Percentiles rank a stretch among this genome's conserved stretches.
These are phyloP conservation scores for Numida meleagris DNA, from an alignment of 2,113 vertebrate species.

Conservation along the genomic window DNA sequence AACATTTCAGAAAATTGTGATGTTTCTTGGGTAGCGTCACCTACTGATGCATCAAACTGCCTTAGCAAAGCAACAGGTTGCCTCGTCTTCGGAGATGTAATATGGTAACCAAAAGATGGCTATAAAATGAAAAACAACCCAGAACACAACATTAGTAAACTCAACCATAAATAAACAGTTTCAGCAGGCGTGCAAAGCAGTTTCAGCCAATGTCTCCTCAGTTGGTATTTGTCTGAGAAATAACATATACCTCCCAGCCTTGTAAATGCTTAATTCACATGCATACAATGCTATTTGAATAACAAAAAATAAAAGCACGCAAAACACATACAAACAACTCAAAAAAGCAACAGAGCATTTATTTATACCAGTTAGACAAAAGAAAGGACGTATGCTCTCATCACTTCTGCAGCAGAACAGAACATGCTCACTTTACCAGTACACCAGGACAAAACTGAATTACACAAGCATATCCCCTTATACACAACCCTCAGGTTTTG, in stretches of 20 bases:
- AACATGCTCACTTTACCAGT: background rate
- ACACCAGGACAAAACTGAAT: background rate
- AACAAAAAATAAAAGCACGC: background rate
- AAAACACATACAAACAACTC: too few relatives aligned
- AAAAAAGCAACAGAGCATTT: background rate
- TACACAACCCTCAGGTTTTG: background rate
- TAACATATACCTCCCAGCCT: background rate
- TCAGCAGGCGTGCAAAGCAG: background rate
- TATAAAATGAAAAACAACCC: conserved; percentile 63
- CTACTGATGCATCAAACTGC: conserved; percentile 74
- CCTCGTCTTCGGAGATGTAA: conserved; percentile 92
- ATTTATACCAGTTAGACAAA: background rate
- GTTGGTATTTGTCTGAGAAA: background rate
- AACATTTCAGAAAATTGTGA: conserved; percentile 69
- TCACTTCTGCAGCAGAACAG: background rate
- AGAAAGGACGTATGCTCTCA: background rate
- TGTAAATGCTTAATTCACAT: background rate
- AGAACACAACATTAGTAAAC: background rate
- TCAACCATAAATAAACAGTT: background rate
- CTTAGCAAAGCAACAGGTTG: conserved; percentile 88
- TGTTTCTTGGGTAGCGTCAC: conserved; percentile 59
- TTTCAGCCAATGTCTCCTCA: background rate
- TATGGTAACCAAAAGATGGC: conserved; percentile 97
- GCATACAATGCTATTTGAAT: background rate
- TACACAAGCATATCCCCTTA: background rate